A percentile compares a stretch with the other conserved stretches of the same genome.
Evolutionary conservation across 1,140 invertebrate genomes (phyloP).

Genomic region (Temnothorax curvispinosus): DNA sequence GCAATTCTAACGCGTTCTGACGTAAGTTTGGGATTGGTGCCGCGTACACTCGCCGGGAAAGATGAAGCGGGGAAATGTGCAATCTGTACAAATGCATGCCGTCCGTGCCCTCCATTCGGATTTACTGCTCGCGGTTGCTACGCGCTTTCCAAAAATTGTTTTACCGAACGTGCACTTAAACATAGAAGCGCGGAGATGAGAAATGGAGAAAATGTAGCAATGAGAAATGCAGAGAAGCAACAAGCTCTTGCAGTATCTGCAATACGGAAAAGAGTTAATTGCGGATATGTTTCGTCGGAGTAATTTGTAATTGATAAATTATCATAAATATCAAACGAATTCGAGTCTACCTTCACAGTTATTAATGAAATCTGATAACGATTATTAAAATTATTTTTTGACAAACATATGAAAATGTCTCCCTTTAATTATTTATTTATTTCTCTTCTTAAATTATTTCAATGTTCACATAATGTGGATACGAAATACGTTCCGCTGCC

Average conservation of each 20-base stretch:
- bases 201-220: neutral
- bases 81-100: slow-evolving; percentile 20
- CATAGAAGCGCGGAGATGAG: neutral
- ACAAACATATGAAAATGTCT: neutral
- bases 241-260: neutral
- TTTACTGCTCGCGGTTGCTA: slow-evolving; percentile 32
- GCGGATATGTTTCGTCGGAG: neutral
- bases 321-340: neutral
- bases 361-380: neutral
- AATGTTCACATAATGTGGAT: neutral
- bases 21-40: slow-evolving; percentile 29
- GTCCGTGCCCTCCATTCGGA: neutral
- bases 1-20: slow-evolving; percentile 58
- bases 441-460: slow-evolving; percentile 4
- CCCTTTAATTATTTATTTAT: neutral
- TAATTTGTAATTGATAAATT: neutral
- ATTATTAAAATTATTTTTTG: neutral
- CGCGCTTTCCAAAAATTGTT: slow-evolving; percentile 15
- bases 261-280: neutral
- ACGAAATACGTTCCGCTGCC: neutral
- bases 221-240: neutral
- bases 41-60: neutral
- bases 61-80: slow-evolving; percentile 22
- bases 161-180: neutral
- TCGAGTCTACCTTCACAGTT: neutral